phyloP scores from a whole-genome alignment of 2,113 vertebrate genomes.

The Emydocephalus ijimae region DNA sequence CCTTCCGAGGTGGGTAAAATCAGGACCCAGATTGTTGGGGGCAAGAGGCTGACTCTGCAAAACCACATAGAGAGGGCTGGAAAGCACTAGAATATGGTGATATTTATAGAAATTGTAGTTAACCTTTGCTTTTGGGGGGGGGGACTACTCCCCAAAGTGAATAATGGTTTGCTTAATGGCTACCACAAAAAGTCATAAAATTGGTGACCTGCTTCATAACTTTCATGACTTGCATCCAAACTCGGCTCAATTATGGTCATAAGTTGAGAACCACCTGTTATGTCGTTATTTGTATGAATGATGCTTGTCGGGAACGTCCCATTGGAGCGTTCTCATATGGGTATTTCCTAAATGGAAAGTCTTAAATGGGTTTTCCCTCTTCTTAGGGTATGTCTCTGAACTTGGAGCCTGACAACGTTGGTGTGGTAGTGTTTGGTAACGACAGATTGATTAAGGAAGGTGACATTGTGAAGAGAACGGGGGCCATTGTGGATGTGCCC shows the following conservation, averaged over 20 bases:
- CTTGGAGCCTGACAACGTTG: conserved; percentile 98
- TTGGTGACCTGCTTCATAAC: background rate
- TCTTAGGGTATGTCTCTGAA: conserved; percentile 97
- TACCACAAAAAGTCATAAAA: background rate
- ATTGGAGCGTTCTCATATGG: no score
- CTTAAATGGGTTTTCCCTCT: background rate
- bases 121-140: background rate
- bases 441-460: conserved; percentile 98
- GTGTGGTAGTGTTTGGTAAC: conserved; percentile 98
- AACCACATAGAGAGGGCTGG: no score
- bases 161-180: background rate
- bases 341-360: background rate
- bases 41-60: no score
- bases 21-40: no score
- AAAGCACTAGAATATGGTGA: background rate
- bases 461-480: conserved; percentile 95
- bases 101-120: background rate
- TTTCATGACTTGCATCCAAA: background rate
- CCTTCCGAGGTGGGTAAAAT: no score
- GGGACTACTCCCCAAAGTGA: fast-evolving
- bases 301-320: background rate
- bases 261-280: background rate
- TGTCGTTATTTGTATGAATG: background rate
- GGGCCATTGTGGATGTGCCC: conserved; percentile 96
- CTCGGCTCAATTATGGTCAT: background rate